Evolutionary conservation across 2,888 invertebrate species (phyloP), one percentile per base, ranked within the genome.

Genomic region (Melieria crassipennis): DNA sequence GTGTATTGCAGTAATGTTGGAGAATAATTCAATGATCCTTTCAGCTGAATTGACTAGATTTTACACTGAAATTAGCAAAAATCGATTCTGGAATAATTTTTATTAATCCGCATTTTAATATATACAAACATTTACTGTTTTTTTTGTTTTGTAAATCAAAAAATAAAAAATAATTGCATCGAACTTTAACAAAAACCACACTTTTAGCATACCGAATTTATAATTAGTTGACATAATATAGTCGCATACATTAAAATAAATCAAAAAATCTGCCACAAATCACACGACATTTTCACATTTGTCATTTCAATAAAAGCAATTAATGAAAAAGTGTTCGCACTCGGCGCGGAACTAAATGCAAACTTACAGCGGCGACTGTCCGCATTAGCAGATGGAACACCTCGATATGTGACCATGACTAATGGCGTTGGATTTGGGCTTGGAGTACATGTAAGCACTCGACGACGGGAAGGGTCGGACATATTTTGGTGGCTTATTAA

Each of bases 381-480:
- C 30, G 3, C 30, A 30, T 30, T 30, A 30, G n/a, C 71, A 68
- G 76, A 75, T 75, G 70, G 72, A 71, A 73, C 73, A 71, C 72
- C 72, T 70, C 70, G 72, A 75, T 76, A 76, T 64, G 65, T 58
- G 75, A 70, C 70, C 71, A 70, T 76, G 75, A 74, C 75, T 74
- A 76, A 76, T 76, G 73, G 73, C 58, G 57, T 65, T 57, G 65
- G 62, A 63, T 56, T 63, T 4, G 11, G 55, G 1, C 52, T 42
- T 58, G 16, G 61, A 48, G 67, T 61, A 60, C 30, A 30, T 30
- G 30, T 30, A 30, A 30, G 30, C 30, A 30, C 30, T 30, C 30
- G 30, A 30, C 30, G 30, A 30, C 30, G 30, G 30, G 30, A 30
- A 30, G 30, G 30, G 30, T 30, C 58, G 58, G 43, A 43, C 10